Evolutionary conservation across 2,113 vertebrate species (phyloP).

Genomic region (Micronisus gabar): DNA sequence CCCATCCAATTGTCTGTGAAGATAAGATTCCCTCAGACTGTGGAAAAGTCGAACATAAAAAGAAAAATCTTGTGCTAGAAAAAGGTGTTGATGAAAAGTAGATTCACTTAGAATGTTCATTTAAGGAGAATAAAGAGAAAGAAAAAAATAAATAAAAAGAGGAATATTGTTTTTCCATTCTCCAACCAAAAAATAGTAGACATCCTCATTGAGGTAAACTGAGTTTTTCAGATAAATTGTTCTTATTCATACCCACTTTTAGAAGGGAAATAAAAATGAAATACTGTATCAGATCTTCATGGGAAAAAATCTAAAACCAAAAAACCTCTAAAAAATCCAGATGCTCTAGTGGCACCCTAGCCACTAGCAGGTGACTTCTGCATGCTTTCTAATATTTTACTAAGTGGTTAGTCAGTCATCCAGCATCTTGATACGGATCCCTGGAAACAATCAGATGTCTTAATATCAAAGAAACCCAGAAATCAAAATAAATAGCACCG

Average conservation of each 20-base stretch:
- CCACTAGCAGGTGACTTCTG: not conserved
- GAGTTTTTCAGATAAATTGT: not conserved
- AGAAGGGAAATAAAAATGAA: not conserved
- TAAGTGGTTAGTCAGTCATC: not conserved
- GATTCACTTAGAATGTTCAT: not conserved
- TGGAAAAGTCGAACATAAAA: not conserved
- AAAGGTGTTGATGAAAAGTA: not conserved
- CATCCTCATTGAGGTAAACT: not conserved
- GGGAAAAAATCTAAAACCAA: not conserved
- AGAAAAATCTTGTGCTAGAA: not conserved
- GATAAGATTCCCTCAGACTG: not conserved
- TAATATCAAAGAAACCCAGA: not conserved
- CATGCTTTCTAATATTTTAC: not conserved
- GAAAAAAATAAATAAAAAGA: not conserved
- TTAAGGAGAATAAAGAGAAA: not conserved
- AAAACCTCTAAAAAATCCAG: not conserved
- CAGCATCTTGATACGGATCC: not conserved
- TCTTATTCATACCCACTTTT: not conserved
- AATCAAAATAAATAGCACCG: not conserved
- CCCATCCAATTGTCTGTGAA: not conserved
- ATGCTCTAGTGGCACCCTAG: not conserved
- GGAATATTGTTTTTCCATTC: not conserved
- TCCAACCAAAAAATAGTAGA: not conserved
- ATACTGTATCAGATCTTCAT: not conserved
- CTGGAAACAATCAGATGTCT: not conserved